phyloP scores from a whole-genome alignment of 2,797 vertebrate genomes.

The Cirrhinus mrigala region DNA sequence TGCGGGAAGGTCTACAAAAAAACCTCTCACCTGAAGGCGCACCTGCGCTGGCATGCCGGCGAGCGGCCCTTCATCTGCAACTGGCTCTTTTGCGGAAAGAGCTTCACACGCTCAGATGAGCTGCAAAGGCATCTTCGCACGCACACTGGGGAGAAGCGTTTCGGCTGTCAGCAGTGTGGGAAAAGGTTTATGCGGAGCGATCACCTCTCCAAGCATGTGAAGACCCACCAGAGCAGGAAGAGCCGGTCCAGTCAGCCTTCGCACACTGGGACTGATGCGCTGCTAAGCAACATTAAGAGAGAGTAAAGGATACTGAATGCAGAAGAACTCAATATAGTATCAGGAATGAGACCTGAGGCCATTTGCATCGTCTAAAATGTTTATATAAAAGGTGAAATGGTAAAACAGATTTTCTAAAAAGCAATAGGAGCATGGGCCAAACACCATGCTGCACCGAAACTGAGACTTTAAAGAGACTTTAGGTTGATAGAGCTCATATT shows the following conservation, averaged over 20 bases:
- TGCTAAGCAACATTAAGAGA: slow-evolving; percentile 82
- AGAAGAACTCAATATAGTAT: neutral
- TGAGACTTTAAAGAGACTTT: slow-evolving; percentile 37
- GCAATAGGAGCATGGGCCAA: slow-evolving; percentile 14
- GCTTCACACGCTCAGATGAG: slow-evolving; percentile 89
- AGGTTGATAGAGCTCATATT: neutral
- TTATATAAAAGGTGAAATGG: neutral
- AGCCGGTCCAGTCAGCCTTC: slow-evolving; percentile 73
- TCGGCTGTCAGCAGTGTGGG: slow-evolving; percentile 87
- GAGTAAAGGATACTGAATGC: slow-evolving; percentile 69
- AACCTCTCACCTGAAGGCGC: slow-evolving; percentile 88
- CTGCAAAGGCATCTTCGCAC: slow-evolving; percentile 88
- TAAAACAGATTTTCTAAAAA: slow-evolving; percentile 21
- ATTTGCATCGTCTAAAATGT: neutral
- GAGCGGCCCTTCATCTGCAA: slow-evolving; percentile 88
- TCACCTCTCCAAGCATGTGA: slow-evolving; percentile 88
- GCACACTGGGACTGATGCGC: slow-evolving; percentile 68
- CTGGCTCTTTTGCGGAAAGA: slow-evolving; percentile 88
- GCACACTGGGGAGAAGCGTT: slow-evolving; percentile 89
- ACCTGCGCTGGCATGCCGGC: slow-evolving; percentile 88
- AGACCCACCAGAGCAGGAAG: slow-evolving; percentile 88
- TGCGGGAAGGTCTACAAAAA: slow-evolving; percentile 90
- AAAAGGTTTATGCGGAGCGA: slow-evolving; percentile 91
- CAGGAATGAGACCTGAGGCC: slow-evolving; percentile 6
- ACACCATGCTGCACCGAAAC: neutral